These are phyloP conservation scores for Digitonthophagus gazella DNA, from an alignment of 2,888 invertebrate species.

Conservation along the genomic window DNA sequence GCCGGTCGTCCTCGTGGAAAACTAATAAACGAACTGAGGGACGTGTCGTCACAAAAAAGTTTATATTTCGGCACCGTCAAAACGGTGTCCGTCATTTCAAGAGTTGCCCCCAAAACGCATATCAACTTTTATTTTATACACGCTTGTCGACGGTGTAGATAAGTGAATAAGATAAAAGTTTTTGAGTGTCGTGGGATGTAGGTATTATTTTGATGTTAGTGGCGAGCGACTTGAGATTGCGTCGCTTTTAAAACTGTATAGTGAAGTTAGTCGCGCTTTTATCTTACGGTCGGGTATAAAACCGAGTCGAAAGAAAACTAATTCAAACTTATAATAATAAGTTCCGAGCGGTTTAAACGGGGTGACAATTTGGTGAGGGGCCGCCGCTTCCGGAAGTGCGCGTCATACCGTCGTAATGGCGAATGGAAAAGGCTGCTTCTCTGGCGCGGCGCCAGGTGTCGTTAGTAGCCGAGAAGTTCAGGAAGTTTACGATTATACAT, in stretches of 20 bases:
- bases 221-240: neutral
- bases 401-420: neutral
- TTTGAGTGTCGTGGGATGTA: too few species aligned
- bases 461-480: too few species aligned
- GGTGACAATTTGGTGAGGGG: slow-evolving; percentile 27
- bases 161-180: neutral
- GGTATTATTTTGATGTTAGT: neutral
- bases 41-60: neutral
- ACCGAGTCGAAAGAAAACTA: neutral
- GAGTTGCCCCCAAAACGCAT: too few species aligned
- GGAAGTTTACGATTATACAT: too few species aligned
- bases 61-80: neutral
- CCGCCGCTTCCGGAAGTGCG: neutral
- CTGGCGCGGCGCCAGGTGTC: slow-evolving; percentile 32
- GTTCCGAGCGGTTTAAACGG: slow-evolving; percentile 27
- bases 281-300: neutral
- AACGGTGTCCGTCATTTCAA: neutral
- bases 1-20: neutral
- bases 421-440: neutral
- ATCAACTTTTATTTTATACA: too few species aligned
- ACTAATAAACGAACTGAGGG: neutral
- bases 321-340: neutral
- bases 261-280: too few species aligned
- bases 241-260: neutral
- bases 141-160: too few species aligned